phyloP scores from a whole-genome alignment of 2,113 vertebrate genomes.

The Speoplatyrhinus poulsoni region DNA sequence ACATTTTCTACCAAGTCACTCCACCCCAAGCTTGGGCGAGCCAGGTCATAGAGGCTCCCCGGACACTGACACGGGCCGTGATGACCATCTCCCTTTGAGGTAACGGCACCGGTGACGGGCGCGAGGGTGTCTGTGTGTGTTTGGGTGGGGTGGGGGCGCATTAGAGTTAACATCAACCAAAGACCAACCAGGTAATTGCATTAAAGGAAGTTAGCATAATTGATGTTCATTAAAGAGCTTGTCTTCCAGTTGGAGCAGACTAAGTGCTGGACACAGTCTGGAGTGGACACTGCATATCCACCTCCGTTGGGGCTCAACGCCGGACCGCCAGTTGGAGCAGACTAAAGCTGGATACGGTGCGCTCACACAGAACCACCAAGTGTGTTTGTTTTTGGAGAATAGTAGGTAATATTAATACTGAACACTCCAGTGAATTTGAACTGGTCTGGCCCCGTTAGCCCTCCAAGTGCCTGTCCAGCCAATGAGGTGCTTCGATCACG shows the following conservation, averaged over 20 bases:
- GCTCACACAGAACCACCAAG: too few relatives aligned
- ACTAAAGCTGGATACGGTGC: too few relatives aligned
- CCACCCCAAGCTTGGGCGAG: slow-evolving; percentile 57
- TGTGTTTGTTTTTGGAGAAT: too few relatives aligned
- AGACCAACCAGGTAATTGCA: neutral
- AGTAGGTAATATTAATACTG: too few relatives aligned
- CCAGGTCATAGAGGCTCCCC: slow-evolving; percentile 46
- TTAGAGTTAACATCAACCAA: neutral
- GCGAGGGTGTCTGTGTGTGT: neutral
- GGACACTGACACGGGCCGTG: slow-evolving; percentile 36
- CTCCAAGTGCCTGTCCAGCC: slow-evolving; percentile 35
- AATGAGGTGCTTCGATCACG: slow-evolving; percentile 46
- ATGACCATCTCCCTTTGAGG: slow-evolving; percentile 27
- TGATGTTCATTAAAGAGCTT: too few relatives aligned
- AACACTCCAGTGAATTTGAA: neutral
- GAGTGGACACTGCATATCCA: too few relatives aligned
- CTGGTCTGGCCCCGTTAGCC: neutral
- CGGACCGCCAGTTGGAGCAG: neutral
- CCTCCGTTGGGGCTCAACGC: neutral
- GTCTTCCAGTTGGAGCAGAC: too few relatives aligned
- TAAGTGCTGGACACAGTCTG: too few relatives aligned
- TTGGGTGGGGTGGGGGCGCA: neutral
- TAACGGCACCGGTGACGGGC: slow-evolving; percentile 47
- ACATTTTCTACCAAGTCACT: slow-evolving; percentile 77
- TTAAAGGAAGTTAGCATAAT: too few relatives aligned